Evolutionary conservation across 1,140 invertebrate species (phyloP).

Genomic region (Hormaphis cornu): DNA sequence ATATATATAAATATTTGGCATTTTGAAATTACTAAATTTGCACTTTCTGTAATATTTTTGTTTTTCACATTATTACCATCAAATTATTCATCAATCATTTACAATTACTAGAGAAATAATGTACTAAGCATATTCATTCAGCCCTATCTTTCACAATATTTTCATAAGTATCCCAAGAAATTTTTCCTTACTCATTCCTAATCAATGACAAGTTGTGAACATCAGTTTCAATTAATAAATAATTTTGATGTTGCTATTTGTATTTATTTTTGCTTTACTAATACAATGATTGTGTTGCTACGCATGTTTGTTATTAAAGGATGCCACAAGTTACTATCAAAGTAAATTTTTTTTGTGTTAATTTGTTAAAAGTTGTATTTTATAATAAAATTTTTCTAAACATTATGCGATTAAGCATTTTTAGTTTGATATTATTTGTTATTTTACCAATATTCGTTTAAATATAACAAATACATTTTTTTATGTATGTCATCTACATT

Average conservation of each 20-base stretch:
- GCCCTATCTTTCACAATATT: not conserved
- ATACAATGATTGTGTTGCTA: slow-evolving; percentile 28
- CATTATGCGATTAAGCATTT: too few relatives aligned
- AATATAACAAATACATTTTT: too few relatives aligned
- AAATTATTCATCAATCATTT: too few relatives aligned
- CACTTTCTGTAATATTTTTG: not conserved
- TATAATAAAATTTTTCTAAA: not conserved
- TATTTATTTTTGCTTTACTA: slow-evolving; percentile 28
- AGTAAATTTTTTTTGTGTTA: slow-evolving; percentile 12
- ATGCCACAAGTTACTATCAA: not conserved
- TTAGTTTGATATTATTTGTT: not conserved
- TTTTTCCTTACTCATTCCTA: not conserved
- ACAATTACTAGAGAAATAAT: too few relatives aligned
- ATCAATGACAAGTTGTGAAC: not conserved
- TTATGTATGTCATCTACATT: too few relatives aligned
- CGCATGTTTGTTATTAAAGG: slow-evolving; percentile 26
- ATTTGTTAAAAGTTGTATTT: not conserved
- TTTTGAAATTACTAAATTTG: slow-evolving; percentile 8
- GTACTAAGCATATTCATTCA: not conserved
- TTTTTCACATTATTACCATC: too few relatives aligned
- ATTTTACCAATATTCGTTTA: too few relatives aligned
- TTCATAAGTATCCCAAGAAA: not conserved
- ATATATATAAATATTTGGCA: not conserved
- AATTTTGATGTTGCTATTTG: slow-evolving; percentile 31
- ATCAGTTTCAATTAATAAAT: slow-evolving; percentile 9